Conservation (phyloP, 2,797 vertebrate species). For the Cossypha heuglini region DNA sequence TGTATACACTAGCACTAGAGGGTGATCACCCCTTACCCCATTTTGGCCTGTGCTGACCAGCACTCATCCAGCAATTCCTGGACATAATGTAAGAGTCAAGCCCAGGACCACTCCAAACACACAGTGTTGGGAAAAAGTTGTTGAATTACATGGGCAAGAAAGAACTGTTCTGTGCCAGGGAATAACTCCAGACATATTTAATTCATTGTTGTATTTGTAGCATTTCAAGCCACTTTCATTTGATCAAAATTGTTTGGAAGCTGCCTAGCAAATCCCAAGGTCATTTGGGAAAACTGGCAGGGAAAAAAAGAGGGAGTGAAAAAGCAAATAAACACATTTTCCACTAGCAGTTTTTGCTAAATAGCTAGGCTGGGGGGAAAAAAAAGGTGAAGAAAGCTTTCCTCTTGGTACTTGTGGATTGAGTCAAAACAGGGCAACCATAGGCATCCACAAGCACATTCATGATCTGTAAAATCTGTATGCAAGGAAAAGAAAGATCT, state of each 20-base stretch:
- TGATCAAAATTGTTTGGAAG: neutral
- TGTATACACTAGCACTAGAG: neutral
- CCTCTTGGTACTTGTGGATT: neutral
- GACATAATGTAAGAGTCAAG: neutral
- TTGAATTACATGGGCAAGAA: neutral
- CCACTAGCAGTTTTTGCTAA: neutral
- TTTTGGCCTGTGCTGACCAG: neutral
- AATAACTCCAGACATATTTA: neutral
- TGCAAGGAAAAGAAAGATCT: neutral
- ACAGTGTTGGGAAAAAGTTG: neutral
- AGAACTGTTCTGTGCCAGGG: neutral
- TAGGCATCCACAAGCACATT: neutral
- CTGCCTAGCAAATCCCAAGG: neutral
- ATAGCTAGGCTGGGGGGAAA: neutral
- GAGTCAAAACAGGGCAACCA: neutral
- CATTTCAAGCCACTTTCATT: neutral
- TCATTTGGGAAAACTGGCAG: neutral
- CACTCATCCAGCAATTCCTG: neutral
- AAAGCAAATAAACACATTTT: neutral
- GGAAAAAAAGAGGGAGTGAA: neutral
- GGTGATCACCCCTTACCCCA: neutral
- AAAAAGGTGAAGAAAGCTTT: neutral
- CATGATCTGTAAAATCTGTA: accelerated
- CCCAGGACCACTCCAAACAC: neutral
- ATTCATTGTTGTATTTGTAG: neutral